Evolutionary conservation across 2,888 invertebrate species (phyloP), one percentile per base, ranked within the genome.

Genomic region (Uloborus plumipes): DNA sequence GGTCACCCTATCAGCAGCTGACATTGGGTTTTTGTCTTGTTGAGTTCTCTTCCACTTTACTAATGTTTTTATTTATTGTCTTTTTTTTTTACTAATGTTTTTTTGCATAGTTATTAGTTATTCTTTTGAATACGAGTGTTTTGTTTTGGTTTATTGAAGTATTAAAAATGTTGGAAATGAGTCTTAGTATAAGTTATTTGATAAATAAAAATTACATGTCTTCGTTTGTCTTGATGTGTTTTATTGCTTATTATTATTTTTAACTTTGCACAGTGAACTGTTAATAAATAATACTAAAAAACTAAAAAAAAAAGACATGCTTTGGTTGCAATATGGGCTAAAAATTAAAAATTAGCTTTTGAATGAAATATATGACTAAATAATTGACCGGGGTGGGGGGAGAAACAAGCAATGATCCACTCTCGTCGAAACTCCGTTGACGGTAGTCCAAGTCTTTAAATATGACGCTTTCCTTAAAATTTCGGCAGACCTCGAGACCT

Each of bases 121-220:
- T 77, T 55, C 58, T 59, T 59, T 49, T 16, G 22, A 61, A 31
- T 67, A 73, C 58, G 15, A 39, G 65, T 70, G 72, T 72, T 72
- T 71, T 83, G 77, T 49, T 77, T 77, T 73, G 83, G 72, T 83
- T 39, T 72, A 55, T 61, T 77, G 67, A 83, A 77, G 61, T 73
- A 70, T 81, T 55, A 39, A 70, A 58, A 70, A 67, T 66, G 66
- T 66, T 66, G 66, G 51, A 66, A 66, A 20, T 62, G 74, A 80
- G 47, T 81, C 55, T 74, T 81, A 81, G 80, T 62, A 70, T 81
- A 70, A 81, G 80, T 81, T 81, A 81, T 81, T 81, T 81, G 70
- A 74, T 81, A 81, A 76, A 80, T 66, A 74, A 80, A 80, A 74
- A 61, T 50, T 80, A 64, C 69, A 67, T 64, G 62, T 69, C 62